Base-by-base conservation (phyloP, 2,797 vertebrate genomes). In the Scolopax bukidnonensis region DNA sequence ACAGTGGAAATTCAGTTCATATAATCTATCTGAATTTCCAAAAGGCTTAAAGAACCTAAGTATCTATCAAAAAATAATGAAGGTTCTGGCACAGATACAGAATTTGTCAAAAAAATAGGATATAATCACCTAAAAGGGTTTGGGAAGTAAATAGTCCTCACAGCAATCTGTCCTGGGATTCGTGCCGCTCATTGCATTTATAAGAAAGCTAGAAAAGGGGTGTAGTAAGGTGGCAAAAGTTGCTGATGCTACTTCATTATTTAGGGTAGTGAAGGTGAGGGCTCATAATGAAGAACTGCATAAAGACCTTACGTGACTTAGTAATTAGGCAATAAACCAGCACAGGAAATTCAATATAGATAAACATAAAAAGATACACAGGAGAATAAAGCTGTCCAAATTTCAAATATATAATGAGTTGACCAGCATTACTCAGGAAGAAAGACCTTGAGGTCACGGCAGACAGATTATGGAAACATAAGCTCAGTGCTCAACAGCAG, bases 251-350 rank as follows among this genome's bases (percentile, higher is more conserved):
- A 16, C 28, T 84, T 93, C 28, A 53, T 48, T 84, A 71, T 83
- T 88, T 60, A 86, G 23, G 38, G 32, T 60, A 60, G 25, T 56
- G n/a, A 80, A 90, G n/a, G 23, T 67, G 50, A 86, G 32, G 21
- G 25, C 14, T 86, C 25, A 56, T 53, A 74, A 78, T 30, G 19
- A 74, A 74, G 43, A 89, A 24, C 20, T 64, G 75, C 20, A 69
- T 53, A 61, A 36, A 83, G 51, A 61, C 41, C 21, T 88, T 86
- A 64, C 1, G 27, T 61, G 65, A 84, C 73, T 83, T 74, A 30
- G 24, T 74, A 91, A 88, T 68, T 78, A 73, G 65, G 69, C 65
- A 92, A 67, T 80, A 93, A 94, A 77, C 24, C 43, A 70, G 43
- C 30, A 82, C 57, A 92, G 70, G 67, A 92, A 92, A 81, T 86